Conservation (phyloP, 2,888 invertebrate species). For the Lacanobia wlatinum region DNA sequence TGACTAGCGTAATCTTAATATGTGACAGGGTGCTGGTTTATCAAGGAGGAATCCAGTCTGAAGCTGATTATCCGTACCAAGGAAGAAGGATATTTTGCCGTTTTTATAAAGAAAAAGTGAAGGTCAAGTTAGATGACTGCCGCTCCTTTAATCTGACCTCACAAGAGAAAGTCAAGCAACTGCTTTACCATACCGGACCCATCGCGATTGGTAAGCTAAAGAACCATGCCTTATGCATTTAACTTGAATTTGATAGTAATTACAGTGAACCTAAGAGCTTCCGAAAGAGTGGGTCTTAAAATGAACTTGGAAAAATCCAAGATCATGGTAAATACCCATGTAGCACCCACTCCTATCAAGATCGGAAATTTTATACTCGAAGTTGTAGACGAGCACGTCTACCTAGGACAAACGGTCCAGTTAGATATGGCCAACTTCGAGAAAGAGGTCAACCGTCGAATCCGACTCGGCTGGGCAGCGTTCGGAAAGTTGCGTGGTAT, state of each 20-base stretch:
- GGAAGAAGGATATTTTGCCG: conserved; percentile 8
- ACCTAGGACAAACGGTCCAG: too few species aligned
- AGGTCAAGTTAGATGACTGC: conserved; percentile 29
- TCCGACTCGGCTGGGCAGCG: too few species aligned
- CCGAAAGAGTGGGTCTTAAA: too few species aligned
- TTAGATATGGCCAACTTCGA: too few species aligned
- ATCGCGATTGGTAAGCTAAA: conserved; percentile 39
- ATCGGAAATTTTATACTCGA: too few species aligned
- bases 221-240: neutral
- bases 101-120: conserved; percentile 31
- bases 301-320: too few species aligned
- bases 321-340: too few species aligned
- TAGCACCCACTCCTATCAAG: too few species aligned
- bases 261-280: too few species aligned
- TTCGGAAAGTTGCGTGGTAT: too few species aligned
- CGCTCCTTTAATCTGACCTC: conserved; percentile 62
- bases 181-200: conserved; percentile 42
- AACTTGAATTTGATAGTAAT: neutral
- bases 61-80: conserved; percentile 64
- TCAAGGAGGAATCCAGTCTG: conserved; percentile 50
- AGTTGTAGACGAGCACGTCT: too few species aligned
- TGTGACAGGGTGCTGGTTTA: conserved; percentile 38
- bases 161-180: conserved; percentile 79
- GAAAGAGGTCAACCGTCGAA: too few species aligned
- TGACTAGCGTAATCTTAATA: neutral